These are phyloP conservation scores for Fregata magnificens DNA, from an alignment of 2,113 vertebrate species.

Conservation along the genomic window DNA sequence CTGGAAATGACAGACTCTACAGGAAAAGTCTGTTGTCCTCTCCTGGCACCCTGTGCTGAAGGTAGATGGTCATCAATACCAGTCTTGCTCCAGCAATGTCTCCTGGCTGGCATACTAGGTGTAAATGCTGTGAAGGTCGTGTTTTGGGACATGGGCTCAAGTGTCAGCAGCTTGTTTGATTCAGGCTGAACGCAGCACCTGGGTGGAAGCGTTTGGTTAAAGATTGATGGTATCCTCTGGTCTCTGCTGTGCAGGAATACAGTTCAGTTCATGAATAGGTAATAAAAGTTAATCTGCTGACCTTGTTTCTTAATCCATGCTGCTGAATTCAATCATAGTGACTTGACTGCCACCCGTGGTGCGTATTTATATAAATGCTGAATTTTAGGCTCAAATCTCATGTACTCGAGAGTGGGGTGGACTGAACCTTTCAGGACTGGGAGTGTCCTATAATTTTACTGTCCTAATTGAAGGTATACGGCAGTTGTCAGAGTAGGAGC, in stretches of 20 bases:
- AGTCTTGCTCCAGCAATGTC: neutral
- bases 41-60: neutral
- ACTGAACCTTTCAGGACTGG: neutral
- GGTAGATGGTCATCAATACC: neutral
- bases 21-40: neutral
- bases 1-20: neutral
- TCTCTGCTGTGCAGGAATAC: neutral
- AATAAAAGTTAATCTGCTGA: conserved; percentile 36
- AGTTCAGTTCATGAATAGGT: neutral
- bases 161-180: neutral
- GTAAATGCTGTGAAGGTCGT: neutral
- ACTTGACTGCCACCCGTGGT: neutral
- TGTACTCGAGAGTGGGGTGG: neutral
- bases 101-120: neutral
- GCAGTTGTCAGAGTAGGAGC: neutral
- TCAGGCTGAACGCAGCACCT: neutral
- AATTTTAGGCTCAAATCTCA: neutral
- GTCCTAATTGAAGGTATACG: neutral
- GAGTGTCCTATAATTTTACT: neutral
- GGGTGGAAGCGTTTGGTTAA: neutral
- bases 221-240: neutral
- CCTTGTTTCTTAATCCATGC: conserved; percentile 5
- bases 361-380: neutral
- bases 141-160: neutral
- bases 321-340: neutral